Evolutionary conservation across 2,888 invertebrate species (phyloP), one percentile per base, ranked within the genome.

Genomic region (Empis livida): DNA sequence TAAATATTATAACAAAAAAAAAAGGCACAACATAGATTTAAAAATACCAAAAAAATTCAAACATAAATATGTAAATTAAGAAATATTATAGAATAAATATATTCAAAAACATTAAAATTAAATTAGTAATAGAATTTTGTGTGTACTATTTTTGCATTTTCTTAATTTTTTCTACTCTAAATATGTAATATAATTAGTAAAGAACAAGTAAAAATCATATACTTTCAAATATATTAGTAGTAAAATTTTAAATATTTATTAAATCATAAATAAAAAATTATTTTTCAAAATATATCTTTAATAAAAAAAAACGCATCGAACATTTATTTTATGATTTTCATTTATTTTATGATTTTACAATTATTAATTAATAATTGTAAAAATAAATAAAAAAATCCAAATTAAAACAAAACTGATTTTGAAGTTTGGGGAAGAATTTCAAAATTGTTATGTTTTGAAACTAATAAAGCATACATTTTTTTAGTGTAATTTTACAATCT

Each of bases 341-440:
- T 38, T 14, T 38, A 15, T 11, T 14, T 14, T 14, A 38, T 13
- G 13, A 17, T 43, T 35, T 32, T 15, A 32, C 16, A 32, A 43
- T 13, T 11, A 14, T 17, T 15, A 32, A 44, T 13, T 10, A 17
- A 30, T 16, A 43, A 11, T 3, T n/a, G n/a, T n/a, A n/a, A n/a
- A n/a, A n/a, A n/a, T n/a, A n/a, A n/a, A n/a, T n/a, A n/a, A n/a
- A n/a, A n/a, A n/a, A n/a, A 27, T 8, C 23, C 13, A 31, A 35
- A 44, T 32, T 13, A 42, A 51, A 67, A 64, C 64, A 55, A 57
- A 55, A 60, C 59, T 54, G 59, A 57, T 61, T 58, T 66, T 64
- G 63, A 60, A 65, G 60, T 68, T 67, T 68, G 68, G 68, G 68
- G 68, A 68, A 68, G 68, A 66, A 66, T 62, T 67, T 63, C 62